Evolutionary conservation across 2,797 vertebrate genomes (phyloP).

Genomic region (Eremophila alpestris): DNA sequence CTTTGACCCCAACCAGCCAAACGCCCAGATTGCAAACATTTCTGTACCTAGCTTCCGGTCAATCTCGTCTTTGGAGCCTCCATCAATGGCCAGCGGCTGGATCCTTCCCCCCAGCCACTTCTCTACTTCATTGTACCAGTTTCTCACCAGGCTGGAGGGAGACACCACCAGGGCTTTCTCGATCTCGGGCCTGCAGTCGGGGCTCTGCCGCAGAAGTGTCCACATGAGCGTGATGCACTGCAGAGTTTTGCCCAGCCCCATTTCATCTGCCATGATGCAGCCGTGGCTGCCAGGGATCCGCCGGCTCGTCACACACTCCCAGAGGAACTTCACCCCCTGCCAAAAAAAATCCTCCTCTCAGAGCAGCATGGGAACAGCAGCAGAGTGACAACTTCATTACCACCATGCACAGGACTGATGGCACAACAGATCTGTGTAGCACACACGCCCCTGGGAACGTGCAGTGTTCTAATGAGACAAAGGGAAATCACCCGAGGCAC

Average conservation of each 20-base stretch:
- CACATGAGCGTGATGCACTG: slow-evolving; percentile 94
- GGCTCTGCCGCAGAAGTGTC: slow-evolving; percentile 93
- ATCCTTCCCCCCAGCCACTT: slow-evolving; percentile 95
- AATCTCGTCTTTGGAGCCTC: slow-evolving; percentile 92
- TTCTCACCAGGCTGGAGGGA: slow-evolving; percentile 94
- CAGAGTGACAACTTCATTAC: background rate
- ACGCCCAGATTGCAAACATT: background rate
- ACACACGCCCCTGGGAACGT: background rate
- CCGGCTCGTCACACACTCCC: slow-evolving; percentile 94
- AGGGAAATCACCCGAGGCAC: background rate
- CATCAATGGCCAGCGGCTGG: slow-evolving; percentile 91
- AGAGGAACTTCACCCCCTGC: slow-evolving; percentile 96
- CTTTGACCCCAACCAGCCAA: background rate
- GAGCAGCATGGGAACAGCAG: background rate
- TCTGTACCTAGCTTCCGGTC: slow-evolving; percentile 87
- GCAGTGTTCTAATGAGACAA: background rate
- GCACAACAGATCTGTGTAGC: background rate
- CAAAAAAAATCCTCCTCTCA: background rate
- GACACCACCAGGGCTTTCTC: slow-evolving; percentile 94
- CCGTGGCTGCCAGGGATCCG: slow-evolving; percentile 87
- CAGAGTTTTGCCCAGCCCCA: slow-evolving; percentile 96
- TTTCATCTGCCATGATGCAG: slow-evolving; percentile 98
- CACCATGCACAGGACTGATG: background rate
- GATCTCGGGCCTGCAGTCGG: slow-evolving; percentile 90
- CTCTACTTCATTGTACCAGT: slow-evolving; percentile 96